These are phyloP conservation scores for Apoderus coryli DNA, from an alignment of 2,888 invertebrate genomes.

Conservation along the genomic window DNA sequence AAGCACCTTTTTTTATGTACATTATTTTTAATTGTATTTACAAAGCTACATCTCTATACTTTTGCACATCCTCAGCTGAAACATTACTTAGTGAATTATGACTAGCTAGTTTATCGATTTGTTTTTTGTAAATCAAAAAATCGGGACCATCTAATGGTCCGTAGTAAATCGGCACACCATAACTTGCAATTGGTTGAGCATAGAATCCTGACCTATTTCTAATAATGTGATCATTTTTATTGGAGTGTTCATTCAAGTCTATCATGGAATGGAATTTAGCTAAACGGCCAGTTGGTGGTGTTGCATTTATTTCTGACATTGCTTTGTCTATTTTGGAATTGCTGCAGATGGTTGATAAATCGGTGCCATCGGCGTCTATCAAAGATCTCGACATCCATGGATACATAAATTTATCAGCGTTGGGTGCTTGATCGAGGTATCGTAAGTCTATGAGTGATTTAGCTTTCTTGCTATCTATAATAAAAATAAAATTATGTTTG, in stretches of 20 bases:
- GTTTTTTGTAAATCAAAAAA: slow-evolving; percentile 32
- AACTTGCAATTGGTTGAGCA: slow-evolving; percentile 30
- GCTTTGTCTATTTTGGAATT: slow-evolving; percentile 16
- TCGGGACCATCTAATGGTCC: slow-evolving; percentile 33
- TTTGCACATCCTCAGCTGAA: slow-evolving; percentile 33
- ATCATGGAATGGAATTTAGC: slow-evolving; percentile 29
- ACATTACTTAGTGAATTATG: slow-evolving; percentile 32
- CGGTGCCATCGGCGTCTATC: slow-evolving; percentile 21
- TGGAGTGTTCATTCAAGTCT: slow-evolving; percentile 25
- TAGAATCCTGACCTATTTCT: slow-evolving; percentile 30
- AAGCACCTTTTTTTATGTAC: no score
- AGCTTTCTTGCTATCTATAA: slow-evolving; percentile 28
- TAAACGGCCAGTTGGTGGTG: slow-evolving; percentile 15
- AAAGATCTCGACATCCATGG: slow-evolving; percentile 23
- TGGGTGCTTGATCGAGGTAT: slow-evolving; percentile 19
- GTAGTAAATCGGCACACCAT: slow-evolving; percentile 33
- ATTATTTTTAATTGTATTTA: no score
- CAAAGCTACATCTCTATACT: slow-evolving; percentile 33
- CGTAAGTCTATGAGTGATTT: slow-evolving; percentile 32
- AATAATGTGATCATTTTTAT: slow-evolving; percentile 25
- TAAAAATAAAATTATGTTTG: no score
- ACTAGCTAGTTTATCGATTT: slow-evolving; percentile 26
- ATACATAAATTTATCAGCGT: not conserved
- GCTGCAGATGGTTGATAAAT: slow-evolving; percentile 20
- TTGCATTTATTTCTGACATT: slow-evolving; percentile 14